Evolutionary conservation across 2,797 vertebrate genomes (phyloP).

Genomic region (Myoxocephalus aenaeus): DNA sequence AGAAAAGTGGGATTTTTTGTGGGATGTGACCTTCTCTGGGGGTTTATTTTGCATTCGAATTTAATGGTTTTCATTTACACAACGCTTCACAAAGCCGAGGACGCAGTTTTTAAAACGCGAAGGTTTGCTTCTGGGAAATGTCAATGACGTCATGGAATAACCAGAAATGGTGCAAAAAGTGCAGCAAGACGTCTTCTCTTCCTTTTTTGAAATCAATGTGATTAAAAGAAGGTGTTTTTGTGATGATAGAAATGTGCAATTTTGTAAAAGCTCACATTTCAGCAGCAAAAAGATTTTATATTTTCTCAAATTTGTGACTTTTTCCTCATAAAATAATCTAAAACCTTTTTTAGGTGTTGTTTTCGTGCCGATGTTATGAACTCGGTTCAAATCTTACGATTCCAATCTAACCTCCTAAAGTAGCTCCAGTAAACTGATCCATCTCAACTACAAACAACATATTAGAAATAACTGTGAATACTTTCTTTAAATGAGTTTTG

Average conservation of each 20-base stretch:
- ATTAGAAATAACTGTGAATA: background rate
- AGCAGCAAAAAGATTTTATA: too few relatives aligned
- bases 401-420: background rate
- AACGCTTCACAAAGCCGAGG: constrained; percentile 13
- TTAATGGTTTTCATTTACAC: constrained; percentile 33
- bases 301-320: too few relatives aligned
- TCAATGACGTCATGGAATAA: background rate
- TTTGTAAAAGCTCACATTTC: too few relatives aligned
- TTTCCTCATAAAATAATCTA: too few relatives aligned
- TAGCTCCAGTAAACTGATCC: too few relatives aligned
- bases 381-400: background rate
- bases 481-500: background rate
- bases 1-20: constrained; percentile 13
- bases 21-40: constrained; percentile 10
- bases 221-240: background rate
- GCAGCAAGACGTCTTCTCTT: background rate
- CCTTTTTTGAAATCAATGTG: background rate
- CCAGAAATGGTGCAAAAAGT: background rate
- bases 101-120: constrained; percentile 8
- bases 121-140: too few relatives aligned
- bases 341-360: too few relatives aligned
- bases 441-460: too few relatives aligned
- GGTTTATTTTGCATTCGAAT: background rate
- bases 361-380: too few relatives aligned
- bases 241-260: too few relatives aligned